Conservation (phyloP, 2,113 vertebrate genomes). For the Heptranchias perlo region DNA sequence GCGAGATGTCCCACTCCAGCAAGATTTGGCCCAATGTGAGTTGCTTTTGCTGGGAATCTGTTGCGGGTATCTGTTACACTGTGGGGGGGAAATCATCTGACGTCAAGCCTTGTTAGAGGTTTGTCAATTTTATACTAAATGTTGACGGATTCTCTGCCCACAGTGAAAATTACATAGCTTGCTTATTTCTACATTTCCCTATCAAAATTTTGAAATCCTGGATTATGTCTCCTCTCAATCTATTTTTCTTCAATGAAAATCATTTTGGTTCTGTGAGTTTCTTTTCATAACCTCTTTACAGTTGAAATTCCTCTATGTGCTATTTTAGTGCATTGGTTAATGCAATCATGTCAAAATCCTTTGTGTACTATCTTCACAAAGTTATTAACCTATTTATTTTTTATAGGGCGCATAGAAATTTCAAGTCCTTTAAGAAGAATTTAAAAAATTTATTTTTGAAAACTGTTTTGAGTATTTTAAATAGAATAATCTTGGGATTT, state of each 20-base stretch:
- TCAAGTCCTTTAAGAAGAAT: not conserved
- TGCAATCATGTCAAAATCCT: not conserved
- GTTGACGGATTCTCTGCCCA: not conserved
- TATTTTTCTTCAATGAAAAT: not conserved
- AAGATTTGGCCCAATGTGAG: no score
- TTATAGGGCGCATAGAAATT: not conserved
- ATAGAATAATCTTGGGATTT: not conserved
- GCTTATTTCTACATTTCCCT: not conserved
- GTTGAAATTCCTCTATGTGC: not conserved
- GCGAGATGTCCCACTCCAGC: no score
- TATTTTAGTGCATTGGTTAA: not conserved
- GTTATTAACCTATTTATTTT: not conserved
- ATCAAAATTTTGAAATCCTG: not conserved
- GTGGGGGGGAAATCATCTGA: not conserved
- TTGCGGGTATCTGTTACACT: not conserved
- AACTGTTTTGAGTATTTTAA: not conserved
- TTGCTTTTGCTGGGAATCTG: no score
- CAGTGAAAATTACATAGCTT: not conserved
- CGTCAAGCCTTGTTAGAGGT: not conserved
- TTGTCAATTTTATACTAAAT: not conserved
- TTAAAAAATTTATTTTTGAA: not conserved
- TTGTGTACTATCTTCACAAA: not conserved
- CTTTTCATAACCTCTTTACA: not conserved
- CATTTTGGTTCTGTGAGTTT: not conserved
- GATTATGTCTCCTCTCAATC: not conserved